Conservation (phyloP, 92 coral and sea anemone species). For the Actinernus sp. region DNA sequence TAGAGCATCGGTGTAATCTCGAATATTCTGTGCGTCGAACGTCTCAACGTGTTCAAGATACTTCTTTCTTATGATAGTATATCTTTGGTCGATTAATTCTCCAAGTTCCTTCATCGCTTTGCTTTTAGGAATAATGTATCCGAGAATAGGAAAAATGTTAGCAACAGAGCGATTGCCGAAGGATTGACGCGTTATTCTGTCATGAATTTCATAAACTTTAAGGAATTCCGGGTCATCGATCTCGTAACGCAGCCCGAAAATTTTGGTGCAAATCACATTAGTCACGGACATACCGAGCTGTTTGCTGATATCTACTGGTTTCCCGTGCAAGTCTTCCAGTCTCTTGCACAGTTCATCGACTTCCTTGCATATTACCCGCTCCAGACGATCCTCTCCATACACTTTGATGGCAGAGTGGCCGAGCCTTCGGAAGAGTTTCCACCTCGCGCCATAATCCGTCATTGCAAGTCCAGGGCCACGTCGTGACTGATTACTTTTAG, state of each 20-base stretch:
- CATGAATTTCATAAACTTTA: constrained; percentile 32
- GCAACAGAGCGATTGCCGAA: constrained; percentile 38
- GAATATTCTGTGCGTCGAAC: constrained; percentile 58
- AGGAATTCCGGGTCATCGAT: constrained; percentile 56
- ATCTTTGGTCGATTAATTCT: constrained; percentile 22
- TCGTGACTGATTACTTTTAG: not conserved
- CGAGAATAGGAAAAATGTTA: constrained; percentile 57
- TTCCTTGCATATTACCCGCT: constrained; percentile 57
- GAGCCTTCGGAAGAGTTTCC: constrained; percentile 73
- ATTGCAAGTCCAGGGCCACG: constrained; percentile 6
- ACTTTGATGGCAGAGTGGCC: constrained; percentile 70
- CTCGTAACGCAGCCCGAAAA: constrained; percentile 67
- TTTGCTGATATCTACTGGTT: constrained; percentile 36
- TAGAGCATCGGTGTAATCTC: constrained; percentile 77
- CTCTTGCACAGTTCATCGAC: constrained; percentile 59
- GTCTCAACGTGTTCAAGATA: constrained; percentile 46
- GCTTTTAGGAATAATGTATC: constrained; percentile 6
- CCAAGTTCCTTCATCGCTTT: constrained; percentile 8
- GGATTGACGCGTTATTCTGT: constrained; percentile 18
- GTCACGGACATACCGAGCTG: constrained; percentile 51
- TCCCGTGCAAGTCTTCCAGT: constrained; percentile 24
- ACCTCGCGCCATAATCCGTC: constrained; percentile 53
- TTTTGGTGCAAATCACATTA: constrained; percentile 64
- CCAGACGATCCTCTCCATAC: constrained; percentile 42
- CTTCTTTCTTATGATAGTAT: constrained; percentile 28